Percentiles rank a stretch among this genome's conserved stretches.
These are phyloP conservation scores for Thermophis baileyi DNA, from an alignment of 2,113 vertebrate genomes.

Conservation along the genomic window DNA sequence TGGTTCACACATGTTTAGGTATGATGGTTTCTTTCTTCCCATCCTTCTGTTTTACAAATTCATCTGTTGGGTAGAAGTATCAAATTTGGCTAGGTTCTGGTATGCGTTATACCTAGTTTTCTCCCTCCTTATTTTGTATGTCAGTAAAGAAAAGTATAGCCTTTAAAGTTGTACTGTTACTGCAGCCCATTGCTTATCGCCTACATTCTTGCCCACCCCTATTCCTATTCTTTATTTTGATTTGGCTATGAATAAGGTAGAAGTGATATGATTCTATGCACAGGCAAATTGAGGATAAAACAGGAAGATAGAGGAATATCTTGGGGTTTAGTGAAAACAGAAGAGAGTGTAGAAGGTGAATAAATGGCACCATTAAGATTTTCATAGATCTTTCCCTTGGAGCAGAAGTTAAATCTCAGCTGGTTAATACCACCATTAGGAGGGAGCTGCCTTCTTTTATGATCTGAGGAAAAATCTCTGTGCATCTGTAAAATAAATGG, in stretches of 20 bases:
- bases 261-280: background rate
- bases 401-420: background rate
- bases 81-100: background rate
- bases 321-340: background rate
- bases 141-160: background rate
- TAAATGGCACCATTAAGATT: background rate
- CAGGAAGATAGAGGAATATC: background rate
- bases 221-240: background rate
- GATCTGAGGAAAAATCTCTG: background rate
- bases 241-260: background rate
- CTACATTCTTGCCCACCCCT: background rate
- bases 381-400: background rate
- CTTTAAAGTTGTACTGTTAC: background rate
- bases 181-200: too few relatives aligned
- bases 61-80: background rate
- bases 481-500: background rate
- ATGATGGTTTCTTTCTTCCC: background rate
- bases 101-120: background rate
- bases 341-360: background rate
- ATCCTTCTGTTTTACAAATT: background rate
- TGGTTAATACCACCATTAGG: background rate
- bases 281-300: background rate
- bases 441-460: background rate
- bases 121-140: background rate
- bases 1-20: slow-evolving; percentile 15